Base-by-base conservation (phyloP, 2,888 invertebrate genomes). In the Craniophora ligustri region DNA sequence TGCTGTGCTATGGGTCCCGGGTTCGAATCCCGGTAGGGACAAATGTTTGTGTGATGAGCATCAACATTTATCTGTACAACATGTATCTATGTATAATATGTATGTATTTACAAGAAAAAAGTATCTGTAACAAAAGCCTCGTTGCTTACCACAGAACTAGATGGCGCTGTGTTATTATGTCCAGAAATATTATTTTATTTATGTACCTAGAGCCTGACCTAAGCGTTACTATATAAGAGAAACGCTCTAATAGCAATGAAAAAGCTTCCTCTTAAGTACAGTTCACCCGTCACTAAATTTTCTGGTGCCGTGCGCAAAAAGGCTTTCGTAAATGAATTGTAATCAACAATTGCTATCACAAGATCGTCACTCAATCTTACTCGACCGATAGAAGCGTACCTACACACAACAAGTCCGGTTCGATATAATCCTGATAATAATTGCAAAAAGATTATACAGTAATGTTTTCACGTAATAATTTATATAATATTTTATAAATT, bases 211-310 rank as follows among this genome's bases (percentile, higher is more conserved):
- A n/a, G n/a, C n/a, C n/a, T n/a, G n/a, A n/a, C n/a, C n/a, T n/a
- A n/a, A n/a, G n/a, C n/a, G n/a, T n/a, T n/a, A n/a, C n/a, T n/a
- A n/a, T n/a, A n/a, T n/a, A n/a, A n/a, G n/a, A n/a, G n/a, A n/a
- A n/a, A n/a, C n/a, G n/a, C 26, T 16, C 32, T 34, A 7, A 6
- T 8, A 28, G 14, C 11, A 21, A 6, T 21, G 30, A 15, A 42
- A n/a, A 13, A 50, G 26, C 79, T 75, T 75, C 84, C 36, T 84
- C 89, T 92, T 92, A 90, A 89, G 63, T 70, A 32, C 65, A 51
- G 73, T 84, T 81, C 90, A 84, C 90, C 70, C 91, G 89, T 59
- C 89, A 87, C 91, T 65, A 84, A 67, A 36, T 38, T 62, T 38
- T 50, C 50, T 42, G 76, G 84, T 73, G 77, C 49, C 79, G 85